Conservation (phyloP, 64 coral and sea anemone genomes). For the Platygyra sinensis region DNA sequence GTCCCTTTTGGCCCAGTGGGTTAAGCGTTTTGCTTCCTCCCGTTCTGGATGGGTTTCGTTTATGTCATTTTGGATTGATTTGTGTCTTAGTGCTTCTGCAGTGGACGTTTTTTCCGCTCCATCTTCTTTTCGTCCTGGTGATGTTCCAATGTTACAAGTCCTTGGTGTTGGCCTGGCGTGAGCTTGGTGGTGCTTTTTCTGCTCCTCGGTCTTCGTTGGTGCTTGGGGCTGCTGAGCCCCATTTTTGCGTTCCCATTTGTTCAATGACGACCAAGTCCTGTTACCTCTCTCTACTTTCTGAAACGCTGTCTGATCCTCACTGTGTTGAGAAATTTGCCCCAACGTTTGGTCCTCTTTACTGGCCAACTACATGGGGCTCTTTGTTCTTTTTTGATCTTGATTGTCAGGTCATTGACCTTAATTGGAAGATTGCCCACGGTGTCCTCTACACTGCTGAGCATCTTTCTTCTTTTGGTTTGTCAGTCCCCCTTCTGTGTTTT, state of each 20-base stretch:
- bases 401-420: background rate
- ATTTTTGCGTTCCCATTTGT: too few relatives aligned
- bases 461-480: too few relatives aligned
- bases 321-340: background rate
- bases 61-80: background rate
- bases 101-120: too few relatives aligned
- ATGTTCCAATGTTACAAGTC: background rate
- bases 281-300: background rate
- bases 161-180: background rate
- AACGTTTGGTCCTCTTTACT: background rate
- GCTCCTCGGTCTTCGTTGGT: background rate
- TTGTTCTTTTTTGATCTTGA: background rate
- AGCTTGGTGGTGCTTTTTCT: background rate
- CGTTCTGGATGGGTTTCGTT: background rate
- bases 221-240: background rate
- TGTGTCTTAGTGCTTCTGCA: too few relatives aligned
- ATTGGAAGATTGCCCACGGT: constrained; percentile 21
- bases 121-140: too few relatives aligned
- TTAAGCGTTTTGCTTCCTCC: background rate
- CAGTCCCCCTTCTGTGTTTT: too few relatives aligned
- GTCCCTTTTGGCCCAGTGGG: too few relatives aligned
- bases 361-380: background rate
- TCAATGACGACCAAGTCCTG: background rate
- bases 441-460: background rate
- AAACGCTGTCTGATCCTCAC: background rate